These are phyloP conservation scores for Aurelia aurita DNA, from an alignment of 30 jellyfish, hydroid and myxozoan genomes.

Conservation along the genomic window DNA sequence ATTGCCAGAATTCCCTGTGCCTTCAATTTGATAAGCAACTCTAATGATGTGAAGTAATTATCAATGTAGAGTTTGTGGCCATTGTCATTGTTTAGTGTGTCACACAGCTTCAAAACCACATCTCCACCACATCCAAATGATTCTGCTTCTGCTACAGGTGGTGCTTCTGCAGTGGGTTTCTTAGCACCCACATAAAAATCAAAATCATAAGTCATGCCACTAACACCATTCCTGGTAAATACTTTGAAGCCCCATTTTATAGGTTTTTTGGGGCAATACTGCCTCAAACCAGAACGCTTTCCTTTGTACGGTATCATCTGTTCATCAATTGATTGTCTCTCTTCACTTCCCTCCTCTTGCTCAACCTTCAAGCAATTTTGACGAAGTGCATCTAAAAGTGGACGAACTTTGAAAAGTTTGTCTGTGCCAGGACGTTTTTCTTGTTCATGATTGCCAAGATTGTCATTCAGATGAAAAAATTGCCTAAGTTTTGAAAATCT, in stretches of 20 bases:
- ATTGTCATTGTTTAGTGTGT: neutral
- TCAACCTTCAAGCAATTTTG: constrained; percentile 44
- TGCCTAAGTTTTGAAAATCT: constrained; percentile 16
- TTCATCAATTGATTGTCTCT: constrained; percentile 63
- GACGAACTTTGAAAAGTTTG: constrained; percentile 14
- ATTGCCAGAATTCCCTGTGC: constrained; percentile 16
- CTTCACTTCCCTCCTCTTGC: constrained; percentile 72
- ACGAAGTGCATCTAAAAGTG: constrained; percentile 25
- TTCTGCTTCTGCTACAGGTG: constrained; percentile 27
- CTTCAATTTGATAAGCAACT: constrained; percentile 39
- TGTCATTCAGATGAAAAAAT: neutral
- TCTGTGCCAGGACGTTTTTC: neutral
- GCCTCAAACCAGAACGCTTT: constrained; percentile 64
- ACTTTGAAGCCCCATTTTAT: constrained; percentile 72
- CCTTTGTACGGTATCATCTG: constrained; percentile 63
- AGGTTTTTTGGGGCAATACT: constrained; percentile 73
- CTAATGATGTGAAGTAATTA: too few relatives aligned
- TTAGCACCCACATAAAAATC: constrained; percentile 45
- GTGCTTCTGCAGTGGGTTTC: neutral
- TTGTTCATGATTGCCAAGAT: constrained; percentile 10
- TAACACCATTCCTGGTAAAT: constrained; percentile 53
- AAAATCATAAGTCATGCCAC: constrained; percentile 61
- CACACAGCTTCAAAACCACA: constrained; percentile 56
- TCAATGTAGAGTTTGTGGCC: constrained; percentile 59
- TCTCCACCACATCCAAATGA: constrained; percentile 44